phyloP scores from a whole-genome alignment of 2,888 invertebrate genomes.

The Phalera bucephala region DNA sequence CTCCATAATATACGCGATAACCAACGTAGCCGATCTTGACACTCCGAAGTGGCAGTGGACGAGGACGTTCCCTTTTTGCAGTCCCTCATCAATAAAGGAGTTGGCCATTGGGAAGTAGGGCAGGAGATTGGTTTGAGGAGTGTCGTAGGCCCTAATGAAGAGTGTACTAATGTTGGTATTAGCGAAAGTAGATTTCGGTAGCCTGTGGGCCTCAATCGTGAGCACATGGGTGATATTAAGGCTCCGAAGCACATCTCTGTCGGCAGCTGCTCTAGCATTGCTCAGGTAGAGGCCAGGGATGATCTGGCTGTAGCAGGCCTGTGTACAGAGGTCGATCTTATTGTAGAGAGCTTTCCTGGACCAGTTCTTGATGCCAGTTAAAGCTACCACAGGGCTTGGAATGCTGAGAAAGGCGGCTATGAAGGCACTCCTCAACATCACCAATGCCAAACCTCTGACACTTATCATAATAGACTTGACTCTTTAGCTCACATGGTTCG shows the following conservation, averaged over 20 bases:
- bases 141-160: conserved; percentile 76
- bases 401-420: conserved; percentile 64
- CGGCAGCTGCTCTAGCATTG: conserved; percentile 70
- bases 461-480: conserved; percentile 43
- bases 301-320: conserved; percentile 67
- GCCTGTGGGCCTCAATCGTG: conserved; percentile 67
- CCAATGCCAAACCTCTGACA: conserved; percentile 47
- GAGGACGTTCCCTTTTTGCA: conserved; percentile 87
- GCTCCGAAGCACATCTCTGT: conserved; percentile 53
- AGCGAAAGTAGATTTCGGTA: conserved; percentile 63
- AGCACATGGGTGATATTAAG: conserved; percentile 76
- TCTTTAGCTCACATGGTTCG: conserved; percentile 6
- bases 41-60: conserved; percentile 98
- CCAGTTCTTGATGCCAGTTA: conserved; percentile 63
- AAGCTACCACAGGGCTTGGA: conserved; percentile 58
- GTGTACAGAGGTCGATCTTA: conserved; percentile 70
- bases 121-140: conserved; percentile 67
- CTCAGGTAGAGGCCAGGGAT: conserved; percentile 68
- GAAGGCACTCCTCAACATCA: conserved; percentile 65
- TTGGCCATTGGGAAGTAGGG: conserved; percentile 78
- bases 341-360: conserved; percentile 60
- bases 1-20: conserved; percentile 97
- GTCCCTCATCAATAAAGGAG: conserved; percentile 79
- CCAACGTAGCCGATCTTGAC: conserved; percentile 96
- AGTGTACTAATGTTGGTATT: conserved; percentile 64